phyloP scores from a whole-genome alignment of 2,113 vertebrate genomes.

The Myrmecobius fasciatus region DNA sequence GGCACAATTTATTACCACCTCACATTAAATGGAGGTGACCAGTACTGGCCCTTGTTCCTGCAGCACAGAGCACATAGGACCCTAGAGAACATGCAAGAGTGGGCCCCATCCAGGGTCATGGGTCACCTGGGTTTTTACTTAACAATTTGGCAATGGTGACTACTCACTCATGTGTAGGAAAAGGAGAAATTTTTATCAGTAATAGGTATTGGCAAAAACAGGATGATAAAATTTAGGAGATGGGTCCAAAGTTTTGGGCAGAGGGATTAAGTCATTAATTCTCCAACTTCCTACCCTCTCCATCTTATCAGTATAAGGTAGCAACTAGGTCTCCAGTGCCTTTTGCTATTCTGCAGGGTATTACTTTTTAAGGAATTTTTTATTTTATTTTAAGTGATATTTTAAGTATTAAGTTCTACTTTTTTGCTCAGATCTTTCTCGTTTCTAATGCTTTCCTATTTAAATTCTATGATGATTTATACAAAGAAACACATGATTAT shows the following conservation, averaged over 20 bases:
- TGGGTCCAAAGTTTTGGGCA: not conserved
- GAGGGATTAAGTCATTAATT: not conserved
- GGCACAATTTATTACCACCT: too few relatives aligned
- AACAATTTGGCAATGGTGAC: not conserved
- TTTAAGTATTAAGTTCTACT: not conserved
- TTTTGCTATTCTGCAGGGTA: not conserved
- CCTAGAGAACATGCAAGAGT: not conserved
- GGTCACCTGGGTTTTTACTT: not conserved
- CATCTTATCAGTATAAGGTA: not conserved
- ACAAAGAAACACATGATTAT: not conserved
- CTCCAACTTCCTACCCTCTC: not conserved
- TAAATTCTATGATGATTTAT: not conserved
- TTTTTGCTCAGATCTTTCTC: not conserved
- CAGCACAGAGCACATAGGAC: not conserved
- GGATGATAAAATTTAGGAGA: not conserved
- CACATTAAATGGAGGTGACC: too few relatives aligned
- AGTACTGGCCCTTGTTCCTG: not conserved
- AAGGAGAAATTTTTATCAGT: not conserved
- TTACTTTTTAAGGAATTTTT: too few relatives aligned
- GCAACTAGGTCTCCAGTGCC: not conserved
- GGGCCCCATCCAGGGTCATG: not conserved
- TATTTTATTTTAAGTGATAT: too few relatives aligned
- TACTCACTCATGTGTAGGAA: not conserved
- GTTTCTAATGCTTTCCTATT: not conserved
- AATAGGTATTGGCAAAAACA: not conserved